A percentile compares a stretch with the other conserved stretches of the same genome.
Conservation (phyloP, 2,888 invertebrate species). For the Sarcophaga subvicina region DNA sequence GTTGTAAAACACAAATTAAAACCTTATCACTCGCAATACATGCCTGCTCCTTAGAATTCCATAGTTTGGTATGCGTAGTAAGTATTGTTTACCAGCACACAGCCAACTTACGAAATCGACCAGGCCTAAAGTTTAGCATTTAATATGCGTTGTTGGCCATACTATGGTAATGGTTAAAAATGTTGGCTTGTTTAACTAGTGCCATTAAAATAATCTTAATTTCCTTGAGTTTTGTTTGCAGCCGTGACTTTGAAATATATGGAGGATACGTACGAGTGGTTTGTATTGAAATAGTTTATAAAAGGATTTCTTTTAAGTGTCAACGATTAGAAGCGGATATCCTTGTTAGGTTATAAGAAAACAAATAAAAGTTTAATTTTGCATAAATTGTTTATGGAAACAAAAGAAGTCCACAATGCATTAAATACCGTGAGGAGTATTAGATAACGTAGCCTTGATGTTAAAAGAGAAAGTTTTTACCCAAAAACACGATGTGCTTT, state of each 20-base stretch:
- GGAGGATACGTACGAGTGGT: conserved; percentile 1
- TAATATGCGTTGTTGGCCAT: conserved; percentile 34
- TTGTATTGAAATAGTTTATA: conserved; percentile 36
- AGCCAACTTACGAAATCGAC: conserved; percentile 9
- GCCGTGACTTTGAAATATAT: not conserved
- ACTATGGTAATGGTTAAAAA: not conserved
- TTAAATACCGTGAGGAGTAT: not conserved
- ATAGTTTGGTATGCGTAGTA: conserved; percentile 12
- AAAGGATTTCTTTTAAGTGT: conserved; percentile 62
- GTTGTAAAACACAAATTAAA: conserved; percentile 53
- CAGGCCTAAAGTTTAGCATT: conserved; percentile 38
- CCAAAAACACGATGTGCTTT: no score
- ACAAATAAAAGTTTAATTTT: conserved; percentile 67
- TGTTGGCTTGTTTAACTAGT: conserved; percentile 59
- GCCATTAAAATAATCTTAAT: conserved; percentile 66
- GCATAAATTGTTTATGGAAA: conserved; percentile 58
- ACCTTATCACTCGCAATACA: conserved; percentile 61
- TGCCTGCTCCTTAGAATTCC: conserved; percentile 57
- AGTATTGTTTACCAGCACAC: conserved; percentile 28
- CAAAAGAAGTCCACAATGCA: conserved; percentile 1
- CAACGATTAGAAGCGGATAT: conserved; percentile 70
- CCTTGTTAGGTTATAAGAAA: conserved; percentile 67
- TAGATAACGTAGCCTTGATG: not conserved
- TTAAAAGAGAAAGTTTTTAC: no score
- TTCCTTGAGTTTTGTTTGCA: conserved; percentile 46